Conservation (phyloP, 2,797 vertebrate genomes). For the Chelidonichthys spinosus region DNA sequence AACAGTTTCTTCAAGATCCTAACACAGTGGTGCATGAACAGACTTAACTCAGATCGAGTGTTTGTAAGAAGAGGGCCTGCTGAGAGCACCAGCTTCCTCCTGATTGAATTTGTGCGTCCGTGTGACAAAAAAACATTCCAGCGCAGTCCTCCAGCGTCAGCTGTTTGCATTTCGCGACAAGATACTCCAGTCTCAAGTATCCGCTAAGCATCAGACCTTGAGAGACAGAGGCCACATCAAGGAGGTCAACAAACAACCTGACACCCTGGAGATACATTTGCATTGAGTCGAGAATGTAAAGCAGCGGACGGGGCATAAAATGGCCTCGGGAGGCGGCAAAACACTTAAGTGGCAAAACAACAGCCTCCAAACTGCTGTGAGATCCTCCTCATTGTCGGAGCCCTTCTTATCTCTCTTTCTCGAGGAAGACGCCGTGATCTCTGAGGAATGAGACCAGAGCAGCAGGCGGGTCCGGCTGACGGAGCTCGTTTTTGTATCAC, state of each 20-base stretch:
- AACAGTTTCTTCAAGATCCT: neutral
- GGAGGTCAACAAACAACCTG: conserved; percentile 81
- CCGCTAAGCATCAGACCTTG: conserved; percentile 78
- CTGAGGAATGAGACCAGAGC: conserved; percentile 53
- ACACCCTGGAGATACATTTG: conserved; percentile 82
- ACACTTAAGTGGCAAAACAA: conserved; percentile 74
- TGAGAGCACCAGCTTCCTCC: conserved; percentile 39
- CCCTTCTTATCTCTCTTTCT: conserved; percentile 58
- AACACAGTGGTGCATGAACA: neutral
- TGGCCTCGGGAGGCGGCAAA: conserved; percentile 57
- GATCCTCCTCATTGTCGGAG: conserved; percentile 65
- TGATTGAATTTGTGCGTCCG: conserved; percentile 63
- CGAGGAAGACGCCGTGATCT: conserved; percentile 36
- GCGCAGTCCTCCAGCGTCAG: conserved; percentile 69
- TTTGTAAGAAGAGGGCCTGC: conserved; percentile 11
- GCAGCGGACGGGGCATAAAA: conserved; percentile 65
- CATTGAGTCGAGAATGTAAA: conserved; percentile 81
- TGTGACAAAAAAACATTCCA: conserved; percentile 73
- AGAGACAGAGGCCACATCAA: conserved; percentile 80
- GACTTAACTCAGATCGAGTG: conserved; percentile 1
- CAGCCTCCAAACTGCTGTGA: conserved; percentile 67
- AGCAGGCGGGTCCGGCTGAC: conserved; percentile 56
- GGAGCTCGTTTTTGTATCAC: conserved; percentile 63
- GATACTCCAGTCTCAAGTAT: conserved; percentile 81
- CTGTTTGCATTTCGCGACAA: conserved; percentile 81